phyloP scores from a whole-genome alignment of 2,888 invertebrate genomes.

The Rhabditoides inermis region DNA sequence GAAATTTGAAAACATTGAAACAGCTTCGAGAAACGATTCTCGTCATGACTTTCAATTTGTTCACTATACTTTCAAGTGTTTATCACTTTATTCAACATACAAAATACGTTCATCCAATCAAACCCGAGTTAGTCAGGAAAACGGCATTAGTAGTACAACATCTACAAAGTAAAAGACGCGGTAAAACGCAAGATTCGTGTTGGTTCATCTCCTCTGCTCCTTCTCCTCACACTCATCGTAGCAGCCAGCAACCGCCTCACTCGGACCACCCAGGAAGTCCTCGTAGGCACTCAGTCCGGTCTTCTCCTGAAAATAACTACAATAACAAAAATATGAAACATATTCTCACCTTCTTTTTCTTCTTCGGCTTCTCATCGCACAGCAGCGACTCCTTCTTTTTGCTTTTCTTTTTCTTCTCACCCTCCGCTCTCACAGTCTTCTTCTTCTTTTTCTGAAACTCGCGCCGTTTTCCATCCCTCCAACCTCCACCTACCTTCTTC shows the following conservation, averaged over 20 bases:
- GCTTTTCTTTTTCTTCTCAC: constrained; percentile 3
- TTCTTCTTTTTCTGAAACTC: constrained; percentile 6
- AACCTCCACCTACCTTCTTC: background rate
- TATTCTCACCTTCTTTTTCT: constrained; percentile 2
- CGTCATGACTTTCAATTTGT: too few species aligned
- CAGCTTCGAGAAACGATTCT: too few species aligned
- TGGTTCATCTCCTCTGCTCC: background rate
- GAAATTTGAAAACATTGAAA: too few species aligned
- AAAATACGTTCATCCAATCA: background rate
- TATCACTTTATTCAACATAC: background rate
- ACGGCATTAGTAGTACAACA: background rate
- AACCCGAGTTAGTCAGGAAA: background rate
- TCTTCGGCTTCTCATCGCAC: constrained; percentile 2
- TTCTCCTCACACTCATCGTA: too few species aligned
- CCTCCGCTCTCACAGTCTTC: constrained; percentile 1
- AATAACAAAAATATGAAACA: background rate
- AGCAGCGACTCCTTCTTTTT: constrained; percentile 1
- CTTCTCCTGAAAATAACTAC: background rate
- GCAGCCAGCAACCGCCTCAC: too few species aligned
- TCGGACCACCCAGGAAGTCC: constrained; percentile 9
- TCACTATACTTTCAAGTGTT: background rate
- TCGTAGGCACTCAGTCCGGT: constrained; percentile 2
- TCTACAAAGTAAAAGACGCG: background rate
- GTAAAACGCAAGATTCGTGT: constrained; percentile 5
- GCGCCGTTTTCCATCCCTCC: background rate